Conservation (phyloP, 2,113 vertebrate genomes). For the Machaerirhynchus nigripectus region DNA sequence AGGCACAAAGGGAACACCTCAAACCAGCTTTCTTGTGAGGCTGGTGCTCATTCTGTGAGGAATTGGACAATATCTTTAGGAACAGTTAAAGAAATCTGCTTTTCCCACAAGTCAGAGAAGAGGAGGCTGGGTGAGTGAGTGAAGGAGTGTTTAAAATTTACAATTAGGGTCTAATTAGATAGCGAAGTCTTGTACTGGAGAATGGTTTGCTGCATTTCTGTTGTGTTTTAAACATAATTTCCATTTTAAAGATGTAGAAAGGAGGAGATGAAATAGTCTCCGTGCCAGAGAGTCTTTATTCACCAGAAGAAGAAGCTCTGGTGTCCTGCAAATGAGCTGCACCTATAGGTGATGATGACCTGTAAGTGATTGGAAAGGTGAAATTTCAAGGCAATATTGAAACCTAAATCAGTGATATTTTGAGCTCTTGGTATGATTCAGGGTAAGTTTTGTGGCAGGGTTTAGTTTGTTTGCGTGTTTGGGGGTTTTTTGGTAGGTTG, state of each 20-base stretch:
- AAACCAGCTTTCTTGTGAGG: neutral
- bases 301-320: neutral
- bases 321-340: neutral
- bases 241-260: neutral
- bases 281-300: fast-evolving
- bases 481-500: fast-evolving
- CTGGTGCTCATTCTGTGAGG: neutral
- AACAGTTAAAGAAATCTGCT: neutral
- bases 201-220: neutral
- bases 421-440: neutral
- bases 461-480: neutral
- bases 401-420: neutral
- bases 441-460: neutral
- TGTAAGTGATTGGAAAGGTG: neutral
- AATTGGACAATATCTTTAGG: neutral
- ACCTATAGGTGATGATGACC: neutral
- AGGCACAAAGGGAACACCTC: neutral
- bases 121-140: neutral
- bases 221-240: fast-evolving
- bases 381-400: neutral
- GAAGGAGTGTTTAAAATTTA: too few relatives aligned
- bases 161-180: neutral
- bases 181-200: neutral
- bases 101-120: neutral
- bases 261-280: neutral